phyloP scores from a whole-genome alignment of 2,888 invertebrate genomes.

The Drosophila recens region DNA sequence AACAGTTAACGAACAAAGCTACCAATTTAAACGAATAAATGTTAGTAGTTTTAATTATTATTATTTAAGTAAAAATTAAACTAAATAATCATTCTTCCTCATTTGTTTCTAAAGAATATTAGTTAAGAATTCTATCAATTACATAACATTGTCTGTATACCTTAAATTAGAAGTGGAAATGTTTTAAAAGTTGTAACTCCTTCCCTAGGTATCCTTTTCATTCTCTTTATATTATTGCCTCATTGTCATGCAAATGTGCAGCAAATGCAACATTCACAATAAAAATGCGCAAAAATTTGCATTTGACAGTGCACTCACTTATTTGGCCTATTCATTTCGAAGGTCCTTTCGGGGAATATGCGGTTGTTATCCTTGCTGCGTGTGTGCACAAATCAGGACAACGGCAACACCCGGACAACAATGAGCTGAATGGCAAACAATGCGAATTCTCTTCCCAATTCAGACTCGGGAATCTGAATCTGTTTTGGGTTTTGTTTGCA shows the following conservation, averaged over 20 bases:
- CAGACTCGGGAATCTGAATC: constrained; percentile 17
- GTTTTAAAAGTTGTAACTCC: neutral
- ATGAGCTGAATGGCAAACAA: constrained; percentile 46
- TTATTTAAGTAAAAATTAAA: neutral
- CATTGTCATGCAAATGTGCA: constrained; percentile 47
- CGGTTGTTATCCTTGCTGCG: constrained; percentile 30
- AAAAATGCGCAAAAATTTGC: constrained; percentile 38
- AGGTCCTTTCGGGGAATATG: constrained; percentile 14
- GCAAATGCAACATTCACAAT: constrained; percentile 23
- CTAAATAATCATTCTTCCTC: neutral
- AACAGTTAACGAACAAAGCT: neutral
- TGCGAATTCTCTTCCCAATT: constrained; percentile 27
- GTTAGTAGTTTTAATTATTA: too few species aligned
- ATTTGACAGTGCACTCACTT: constrained; percentile 33
- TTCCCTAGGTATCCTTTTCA: neutral
- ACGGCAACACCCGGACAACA: constrained; percentile 42
- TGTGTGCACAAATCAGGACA: constrained; percentile 47
- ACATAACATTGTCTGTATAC: neutral
- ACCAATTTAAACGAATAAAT: too few species aligned
- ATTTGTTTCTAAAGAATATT: neutral
- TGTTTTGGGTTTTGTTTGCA: constrained; percentile 21
- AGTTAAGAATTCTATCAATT: neutral
- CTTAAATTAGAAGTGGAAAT: neutral
- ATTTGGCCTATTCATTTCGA: constrained; percentile 27
- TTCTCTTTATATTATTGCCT: neutral